Evolutionary conservation across 2,888 invertebrate species (phyloP), one percentile per base, ranked within the genome.

Genomic region (Thecophora atra): DNA sequence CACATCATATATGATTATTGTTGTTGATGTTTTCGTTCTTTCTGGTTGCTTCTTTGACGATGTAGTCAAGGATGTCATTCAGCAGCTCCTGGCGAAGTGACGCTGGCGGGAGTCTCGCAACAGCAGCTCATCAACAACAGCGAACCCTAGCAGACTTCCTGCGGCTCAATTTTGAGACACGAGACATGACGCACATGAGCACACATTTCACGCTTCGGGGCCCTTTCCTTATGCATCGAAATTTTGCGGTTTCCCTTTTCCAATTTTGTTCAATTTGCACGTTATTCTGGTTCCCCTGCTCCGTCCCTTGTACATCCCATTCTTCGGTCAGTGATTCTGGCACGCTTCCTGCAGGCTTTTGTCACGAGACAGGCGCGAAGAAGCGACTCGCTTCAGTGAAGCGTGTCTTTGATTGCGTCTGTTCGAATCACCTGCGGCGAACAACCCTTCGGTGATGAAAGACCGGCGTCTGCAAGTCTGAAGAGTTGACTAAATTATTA

Each of bases 241-340:
- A 24, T 64, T 64, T 64, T 56, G 68, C 58, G 58, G 58, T 58
- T 21, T 58, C 68, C 58, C 47, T 44, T 24, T 58, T 58, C 44
- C 26, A 58, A 56, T 68, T 68, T 68, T 68, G 47, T 24, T 56
- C 58, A 56, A 58, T 37, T 68, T 68, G 56, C 58, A 67, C 58
- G 56, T 58, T 42, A 42, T 56, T 56, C 37, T 28, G n/a, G 4
- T 37, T 37, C 11, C 1, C 0, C 11, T 37, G 7, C 37, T 2
- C 37, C 37, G 37, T 11, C 37, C 37, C 3, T 2, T 11, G n/a
- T n/a, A n/a, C n/a, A n/a, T 11, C 37, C 37, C 37, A 6, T 37
- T 37, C 37, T 30, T 30, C 30, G 8, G 5, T 30, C 30, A 8
- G 30, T 8, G 37, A 1, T 37, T 37, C 3, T 11, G 7, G 7